A percentile compares a stretch with the other conserved stretches of the same genome.
These are phyloP conservation scores for Ivindomyrus marchei DNA, from an alignment of 2,113 vertebrate species.

Conservation along the genomic window DNA sequence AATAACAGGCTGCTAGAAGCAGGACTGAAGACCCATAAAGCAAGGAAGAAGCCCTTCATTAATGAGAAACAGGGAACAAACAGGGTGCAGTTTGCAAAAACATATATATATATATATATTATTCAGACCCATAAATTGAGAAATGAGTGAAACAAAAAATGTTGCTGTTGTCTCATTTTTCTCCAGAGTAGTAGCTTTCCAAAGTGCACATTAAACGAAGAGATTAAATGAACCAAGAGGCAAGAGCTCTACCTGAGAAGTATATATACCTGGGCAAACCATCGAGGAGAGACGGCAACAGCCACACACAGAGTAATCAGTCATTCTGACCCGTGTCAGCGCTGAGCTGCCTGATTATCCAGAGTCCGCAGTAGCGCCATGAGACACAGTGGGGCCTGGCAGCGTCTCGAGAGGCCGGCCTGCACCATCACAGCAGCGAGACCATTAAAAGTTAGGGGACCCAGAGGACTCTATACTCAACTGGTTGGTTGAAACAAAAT, in stretches of 20 bases:
- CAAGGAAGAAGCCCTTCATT: too few species aligned
- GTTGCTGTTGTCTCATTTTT: too few species aligned
- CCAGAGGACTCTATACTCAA: too few species aligned
- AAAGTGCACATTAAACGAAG: not conserved
- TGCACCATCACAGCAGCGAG: slow-evolving; percentile 40
- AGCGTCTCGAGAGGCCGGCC: slow-evolving; percentile 26
- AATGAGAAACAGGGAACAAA: too few species aligned
- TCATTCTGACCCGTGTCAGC: not conserved
- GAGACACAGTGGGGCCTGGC: slow-evolving; percentile 46
- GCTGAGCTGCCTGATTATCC: not conserved
- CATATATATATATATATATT: too few species aligned
- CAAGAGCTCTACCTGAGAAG: not conserved
- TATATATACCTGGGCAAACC: not conserved
- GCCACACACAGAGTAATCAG: not conserved
- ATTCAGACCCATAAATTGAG: too few species aligned
- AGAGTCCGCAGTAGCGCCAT: slow-evolving; percentile 28
- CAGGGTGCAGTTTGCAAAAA: too few species aligned
- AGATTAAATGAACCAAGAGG: not conserved
- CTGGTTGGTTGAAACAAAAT: too few species aligned
- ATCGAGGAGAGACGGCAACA: not conserved
- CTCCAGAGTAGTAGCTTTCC: not conserved
- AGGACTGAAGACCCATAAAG: too few species aligned
- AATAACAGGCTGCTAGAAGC: too few species aligned
- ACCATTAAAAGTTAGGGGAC: not conserved
- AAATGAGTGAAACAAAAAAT: too few species aligned